Evolutionary conservation across 2,113 vertebrate species (phyloP).

Genomic region (Percopsis transmontana): DNA sequence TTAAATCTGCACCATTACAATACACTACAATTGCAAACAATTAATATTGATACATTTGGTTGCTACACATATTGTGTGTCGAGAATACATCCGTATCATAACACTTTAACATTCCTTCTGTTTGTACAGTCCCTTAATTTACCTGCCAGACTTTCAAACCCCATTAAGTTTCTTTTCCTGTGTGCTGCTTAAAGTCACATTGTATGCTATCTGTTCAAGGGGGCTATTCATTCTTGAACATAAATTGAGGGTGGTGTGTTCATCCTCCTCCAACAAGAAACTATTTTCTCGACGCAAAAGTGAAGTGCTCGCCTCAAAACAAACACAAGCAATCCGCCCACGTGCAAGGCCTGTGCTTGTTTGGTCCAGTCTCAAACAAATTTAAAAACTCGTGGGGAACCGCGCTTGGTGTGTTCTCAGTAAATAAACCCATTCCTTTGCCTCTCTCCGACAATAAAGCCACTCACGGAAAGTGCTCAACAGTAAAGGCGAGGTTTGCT

Average conservation of each 20-base stretch:
- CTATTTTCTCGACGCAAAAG: slow-evolving; percentile 10
- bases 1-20: too few relatives aligned
- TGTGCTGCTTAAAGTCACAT: not conserved
- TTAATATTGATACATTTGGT: too few relatives aligned
- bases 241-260: not conserved
- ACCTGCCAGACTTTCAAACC: not conserved
- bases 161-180: too few relatives aligned
- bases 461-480: slow-evolving; percentile 7
- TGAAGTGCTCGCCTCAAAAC: slow-evolving; percentile 6
- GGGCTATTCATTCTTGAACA: not conserved
- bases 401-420: slow-evolving; percentile 13
- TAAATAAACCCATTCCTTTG: slow-evolving; percentile 22
- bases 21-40: too few relatives aligned
- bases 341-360: not conserved
- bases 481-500: slow-evolving; percentile 5
- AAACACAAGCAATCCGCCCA: slow-evolving; percentile 10
- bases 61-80: too few relatives aligned
- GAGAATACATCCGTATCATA: too few relatives aligned
- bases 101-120: too few relatives aligned
- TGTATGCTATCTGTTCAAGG: not conserved
- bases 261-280: not conserved
- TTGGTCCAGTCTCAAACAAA: slow-evolving; percentile 17
- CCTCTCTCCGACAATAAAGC: slow-evolving; percentile 45
- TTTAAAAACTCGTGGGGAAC: slow-evolving; percentile 2
- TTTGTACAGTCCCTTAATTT: not conserved